Base-by-base conservation (phyloP, 2,888 invertebrate genomes). In the Sinhomidia bicolor region DNA sequence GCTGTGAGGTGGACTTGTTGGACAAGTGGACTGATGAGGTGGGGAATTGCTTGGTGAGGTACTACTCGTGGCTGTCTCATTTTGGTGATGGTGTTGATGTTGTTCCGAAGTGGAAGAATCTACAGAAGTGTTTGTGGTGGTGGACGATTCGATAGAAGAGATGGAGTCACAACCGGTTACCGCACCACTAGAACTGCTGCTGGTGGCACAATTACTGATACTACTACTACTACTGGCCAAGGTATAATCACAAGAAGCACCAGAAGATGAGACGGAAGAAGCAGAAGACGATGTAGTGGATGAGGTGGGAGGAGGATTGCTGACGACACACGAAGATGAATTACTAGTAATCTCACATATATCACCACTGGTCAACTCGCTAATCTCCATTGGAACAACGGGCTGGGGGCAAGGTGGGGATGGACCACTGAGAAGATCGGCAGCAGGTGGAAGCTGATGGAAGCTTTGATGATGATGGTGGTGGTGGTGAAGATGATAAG, bases 41-140 rank as follows among this genome's bases (percentile, higher is more conserved):
- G 89, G 88, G 41, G 90, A 88, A 51, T 80, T 88, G 68, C 41
- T 54, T 7, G 89, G 85, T 14, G 90, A 89, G n/a, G 26, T 44
- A 36, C 17, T 76, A 47, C 57, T 79, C 36, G 12, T 71, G 54
- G 17, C 71, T 14, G 32, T 26, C n/a, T 71, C 41, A 4, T 17
- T 36, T 4, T 54, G 54, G 54, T 3, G n/a, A 17, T 17, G 54
- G 54, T 20, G 57, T 6, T 20, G 57, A 9, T 47, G 47, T 2
- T 47, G n/a, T 44, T 44, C 41, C 14, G 76, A 76, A 12, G 51
- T 20, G 23, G 41, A 23, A 20, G 51, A 29, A n/a, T n/a, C n/a
- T n/a, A n/a, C n/a, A n/a, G n/a, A n/a, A n/a, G n/a, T n/a, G n/a
- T n/a, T n/a, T 78, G 26, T 26, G 6, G 6, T 32, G 44, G 44